Conservation (phyloP, 2,888 invertebrate genomes). For the Eilema caniola region DNA sequence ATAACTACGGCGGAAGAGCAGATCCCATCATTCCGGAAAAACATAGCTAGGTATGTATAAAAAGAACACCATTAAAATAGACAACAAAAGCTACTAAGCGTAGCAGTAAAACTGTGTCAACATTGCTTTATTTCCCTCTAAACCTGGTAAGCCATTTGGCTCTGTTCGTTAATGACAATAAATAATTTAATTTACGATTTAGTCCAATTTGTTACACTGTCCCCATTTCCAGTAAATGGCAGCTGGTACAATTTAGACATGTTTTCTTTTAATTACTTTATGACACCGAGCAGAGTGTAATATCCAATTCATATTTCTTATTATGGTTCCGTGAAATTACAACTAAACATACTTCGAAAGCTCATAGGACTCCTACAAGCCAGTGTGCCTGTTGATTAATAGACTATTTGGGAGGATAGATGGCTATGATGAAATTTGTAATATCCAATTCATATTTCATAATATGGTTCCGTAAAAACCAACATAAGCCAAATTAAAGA, state of each 20-base stretch:
- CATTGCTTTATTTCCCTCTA: not conserved
- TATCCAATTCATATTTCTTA: not conserved
- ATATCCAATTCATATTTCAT: too few relatives aligned
- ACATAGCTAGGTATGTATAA: not conserved
- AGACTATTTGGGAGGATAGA: too few relatives aligned
- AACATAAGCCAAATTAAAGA: too few relatives aligned
- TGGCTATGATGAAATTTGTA: too few relatives aligned
- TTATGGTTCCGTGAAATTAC: not conserved
- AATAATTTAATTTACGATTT: slow-evolving; percentile 6
- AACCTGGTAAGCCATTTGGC: not conserved
- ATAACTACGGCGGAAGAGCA: too few relatives aligned
- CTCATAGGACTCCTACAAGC: too few relatives aligned
- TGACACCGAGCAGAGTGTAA: not conserved
- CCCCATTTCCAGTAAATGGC: not conserved
- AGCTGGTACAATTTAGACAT: not conserved
- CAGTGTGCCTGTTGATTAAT: too few relatives aligned
- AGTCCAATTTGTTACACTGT: not conserved
- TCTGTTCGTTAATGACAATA: not conserved
- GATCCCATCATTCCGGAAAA: not conserved
- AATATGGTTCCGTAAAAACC: too few relatives aligned
- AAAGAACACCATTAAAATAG: not conserved
- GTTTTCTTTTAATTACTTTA: not conserved
- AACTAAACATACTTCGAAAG: too few relatives aligned
- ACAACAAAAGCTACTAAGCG: not conserved
- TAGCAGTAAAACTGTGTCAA: not conserved